Evolutionary conservation across 2,113 vertebrate species (phyloP).

Genomic region (Istiophorus platypterus): DNA sequence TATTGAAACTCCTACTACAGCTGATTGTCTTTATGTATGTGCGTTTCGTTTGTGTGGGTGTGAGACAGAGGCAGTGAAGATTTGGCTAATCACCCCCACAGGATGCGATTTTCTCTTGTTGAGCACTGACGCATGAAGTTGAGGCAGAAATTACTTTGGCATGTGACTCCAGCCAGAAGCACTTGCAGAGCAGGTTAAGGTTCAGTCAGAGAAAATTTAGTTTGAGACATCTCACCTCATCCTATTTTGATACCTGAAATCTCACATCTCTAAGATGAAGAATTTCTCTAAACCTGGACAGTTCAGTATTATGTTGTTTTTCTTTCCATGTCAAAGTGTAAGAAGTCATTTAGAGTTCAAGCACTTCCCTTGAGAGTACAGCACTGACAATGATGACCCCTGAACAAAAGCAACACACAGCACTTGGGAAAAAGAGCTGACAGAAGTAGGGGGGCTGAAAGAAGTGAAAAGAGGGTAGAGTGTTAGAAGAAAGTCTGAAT

Average conservation of each 20-base stretch:
- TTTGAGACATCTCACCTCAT: slow-evolving; percentile 22
- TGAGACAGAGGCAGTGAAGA: neutral
- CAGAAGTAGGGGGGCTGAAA: slow-evolving; percentile 1
- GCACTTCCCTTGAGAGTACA: slow-evolving; percentile 10
- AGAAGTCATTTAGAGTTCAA: slow-evolving; percentile 56
- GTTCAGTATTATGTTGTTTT: slow-evolving; percentile 25
- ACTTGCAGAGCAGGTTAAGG: slow-evolving; percentile 41
- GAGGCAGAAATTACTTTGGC: slow-evolving; percentile 48
- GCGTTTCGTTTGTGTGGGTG: neutral
- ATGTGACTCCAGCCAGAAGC: slow-evolving; percentile 51
- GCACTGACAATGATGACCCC: slow-evolving; percentile 43
- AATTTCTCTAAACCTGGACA: slow-evolving; percentile 3
- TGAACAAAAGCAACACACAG: slow-evolving; percentile 36
- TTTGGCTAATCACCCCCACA: slow-evolving; percentile 51
- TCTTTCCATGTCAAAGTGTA: slow-evolving; percentile 7
- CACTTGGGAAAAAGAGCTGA: slow-evolving; percentile 7
- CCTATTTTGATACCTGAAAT: slow-evolving; percentile 21
- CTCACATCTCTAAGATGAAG: neutral
- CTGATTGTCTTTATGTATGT: slow-evolving; percentile 28
- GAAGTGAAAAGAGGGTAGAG: slow-evolving; percentile 19
- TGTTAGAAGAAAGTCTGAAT: slow-evolving; percentile 44
- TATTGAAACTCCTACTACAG: neutral
- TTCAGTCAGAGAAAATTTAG: slow-evolving; percentile 29
- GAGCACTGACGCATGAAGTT: slow-evolving; percentile 48
- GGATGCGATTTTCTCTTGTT: slow-evolving; percentile 55